Evolutionary conservation across 30 jellyfish, hydroid and myxozoan species (phyloP), one percentile per base, ranked within the genome.

Genomic region (Calvadosia cruxmelitensis): DNA sequence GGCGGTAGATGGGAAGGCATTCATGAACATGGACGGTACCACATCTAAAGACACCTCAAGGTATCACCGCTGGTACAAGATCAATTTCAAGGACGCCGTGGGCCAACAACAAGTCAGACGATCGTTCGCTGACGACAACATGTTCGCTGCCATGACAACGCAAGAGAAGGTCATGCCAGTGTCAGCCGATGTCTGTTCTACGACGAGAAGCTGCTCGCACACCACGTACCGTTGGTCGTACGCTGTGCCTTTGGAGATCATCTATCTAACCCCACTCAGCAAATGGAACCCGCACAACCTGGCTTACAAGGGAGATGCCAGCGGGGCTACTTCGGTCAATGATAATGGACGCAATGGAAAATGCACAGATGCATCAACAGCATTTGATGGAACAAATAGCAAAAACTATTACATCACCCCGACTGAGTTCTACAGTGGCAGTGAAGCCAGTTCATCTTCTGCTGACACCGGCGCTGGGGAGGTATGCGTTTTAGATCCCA

Each of bases 221-320:
- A 53, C 80, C 7, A 80, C 67, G 29, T 93, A 87, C 36, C 79
- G 75, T 34, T 87, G 97, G 97, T 49, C 94, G 15, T 87, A 90
- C 79, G 97, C 97, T 15, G 80, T 87, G 3, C 97, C 97, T 31
- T 63, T 87, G 66, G 97, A 87, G 64, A 51, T 87, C 77, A 87
- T 87, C 67, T 87, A 74, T 61, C 75, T 87, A 69, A 87, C 94
- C 12, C 97, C 97, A 1, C 76, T 87, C 68, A 77, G 75, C 28
- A 81, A 81, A 24, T 87, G 97, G 97, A 87, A 87, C 50, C 97
- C 97, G 30, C 53, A 42, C 53, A 66, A 87, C 15, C 3, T 87
- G 29, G 72, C 70, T 30, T 81, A 87, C 84, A 89, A 80, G 63
- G 97, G 97, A 0, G 84, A 75, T 27, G 73, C 48, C 13, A 67